Conservation (phyloP, 2,797 vertebrate genomes). For the Cossypha dichroa region DNA sequence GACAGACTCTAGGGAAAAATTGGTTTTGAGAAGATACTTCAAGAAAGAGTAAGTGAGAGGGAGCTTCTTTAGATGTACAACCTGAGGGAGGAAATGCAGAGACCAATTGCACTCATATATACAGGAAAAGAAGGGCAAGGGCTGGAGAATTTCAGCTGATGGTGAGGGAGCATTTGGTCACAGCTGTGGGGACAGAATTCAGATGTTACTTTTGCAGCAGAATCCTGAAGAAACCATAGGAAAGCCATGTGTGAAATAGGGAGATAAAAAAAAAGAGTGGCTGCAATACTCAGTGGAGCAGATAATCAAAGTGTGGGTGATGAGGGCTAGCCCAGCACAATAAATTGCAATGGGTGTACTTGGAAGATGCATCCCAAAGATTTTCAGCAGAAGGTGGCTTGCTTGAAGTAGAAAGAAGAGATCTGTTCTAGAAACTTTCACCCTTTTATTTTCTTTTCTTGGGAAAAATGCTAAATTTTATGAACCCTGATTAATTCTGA, state of each 20-base stretch:
- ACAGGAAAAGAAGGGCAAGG: background rate
- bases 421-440: background rate
- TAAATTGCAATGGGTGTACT: background rate
- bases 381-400: background rate
- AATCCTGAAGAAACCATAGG: background rate
- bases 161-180: background rate
- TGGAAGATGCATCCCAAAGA: background rate
- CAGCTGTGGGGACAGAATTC: background rate
- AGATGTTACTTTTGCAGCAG: background rate
- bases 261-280: background rate
- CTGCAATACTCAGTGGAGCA: background rate
- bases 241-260: background rate
- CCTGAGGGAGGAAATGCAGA: background rate
- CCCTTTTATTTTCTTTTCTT: background rate
- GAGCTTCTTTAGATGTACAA: background rate
- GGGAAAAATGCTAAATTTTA: background rate
- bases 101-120: background rate
- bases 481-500: background rate
- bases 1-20: background rate
- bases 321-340: background rate
- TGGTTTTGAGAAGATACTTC: background rate
- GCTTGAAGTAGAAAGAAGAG: background rate
- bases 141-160: background rate
- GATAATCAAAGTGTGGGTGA: background rate
- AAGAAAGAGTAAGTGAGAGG: background rate